Evolutionary conservation across 1,140 invertebrate species (phyloP).

Genomic region (Yoshiicerus persimilis): DNA sequence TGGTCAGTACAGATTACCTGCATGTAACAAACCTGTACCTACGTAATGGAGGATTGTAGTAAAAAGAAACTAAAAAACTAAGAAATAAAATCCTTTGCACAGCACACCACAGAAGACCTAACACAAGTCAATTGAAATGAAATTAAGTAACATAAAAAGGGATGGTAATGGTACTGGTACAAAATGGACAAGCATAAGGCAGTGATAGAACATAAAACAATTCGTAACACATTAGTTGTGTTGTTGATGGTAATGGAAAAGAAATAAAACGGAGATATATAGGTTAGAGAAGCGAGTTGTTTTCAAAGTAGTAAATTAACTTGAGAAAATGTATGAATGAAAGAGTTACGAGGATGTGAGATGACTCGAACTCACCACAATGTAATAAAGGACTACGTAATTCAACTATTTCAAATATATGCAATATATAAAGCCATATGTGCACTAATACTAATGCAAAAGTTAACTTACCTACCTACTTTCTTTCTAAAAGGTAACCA

Average conservation of each 20-base stretch:
- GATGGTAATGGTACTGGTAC: background rate
- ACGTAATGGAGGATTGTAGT: background rate
- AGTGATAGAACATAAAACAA: background rate
- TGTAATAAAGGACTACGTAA: background rate
- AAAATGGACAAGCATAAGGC: background rate
- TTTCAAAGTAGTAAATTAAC: slow-evolving; percentile 7
- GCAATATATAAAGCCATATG: background rate
- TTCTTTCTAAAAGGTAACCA: background rate
- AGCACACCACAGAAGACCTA: no score
- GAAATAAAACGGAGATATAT: background rate
- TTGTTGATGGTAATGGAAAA: background rate
- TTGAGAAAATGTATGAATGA: background rate
- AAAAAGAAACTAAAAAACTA: background rate
- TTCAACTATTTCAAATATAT: background rate
- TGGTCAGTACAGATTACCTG: background rate
- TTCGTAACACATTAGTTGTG: background rate
- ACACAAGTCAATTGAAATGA: background rate
- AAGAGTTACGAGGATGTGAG: background rate
- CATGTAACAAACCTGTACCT: no score
- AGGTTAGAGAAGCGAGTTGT: slow-evolving; percentile 8
- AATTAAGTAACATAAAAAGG: background rate
- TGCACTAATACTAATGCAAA: background rate
- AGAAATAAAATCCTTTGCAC: background rate
- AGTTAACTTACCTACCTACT: background rate
- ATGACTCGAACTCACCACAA: background rate